phyloP scores from a whole-genome alignment of 1,140 invertebrate genomes.

The Subanguina moxae region DNA sequence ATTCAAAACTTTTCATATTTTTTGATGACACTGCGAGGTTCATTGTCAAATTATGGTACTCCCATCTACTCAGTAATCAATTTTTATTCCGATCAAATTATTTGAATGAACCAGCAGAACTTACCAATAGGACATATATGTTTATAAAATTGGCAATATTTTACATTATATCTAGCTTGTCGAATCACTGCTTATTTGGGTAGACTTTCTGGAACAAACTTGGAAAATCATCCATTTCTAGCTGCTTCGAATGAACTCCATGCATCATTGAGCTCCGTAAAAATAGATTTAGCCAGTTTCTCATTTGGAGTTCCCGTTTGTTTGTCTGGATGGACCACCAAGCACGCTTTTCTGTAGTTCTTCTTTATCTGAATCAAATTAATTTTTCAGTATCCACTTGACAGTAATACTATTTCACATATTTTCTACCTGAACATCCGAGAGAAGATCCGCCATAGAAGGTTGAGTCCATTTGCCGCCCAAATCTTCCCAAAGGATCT shows the following conservation, averaged over 20 bases:
- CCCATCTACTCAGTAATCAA: no score
- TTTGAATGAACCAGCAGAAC: no score
- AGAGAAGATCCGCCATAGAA: constrained; percentile 88
- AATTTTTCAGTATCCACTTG: neutral
- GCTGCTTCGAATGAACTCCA: constrained; percentile 85
- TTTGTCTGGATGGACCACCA: constrained; percentile 80
- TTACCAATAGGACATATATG: no score
- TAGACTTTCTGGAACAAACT: no score
- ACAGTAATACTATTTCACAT: neutral
- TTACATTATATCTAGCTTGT: no score
- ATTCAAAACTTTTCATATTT: no score
- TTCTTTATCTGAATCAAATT: constrained; percentile 69
- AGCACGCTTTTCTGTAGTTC: constrained; percentile 85
- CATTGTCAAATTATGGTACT: no score
- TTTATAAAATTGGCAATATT: no score
- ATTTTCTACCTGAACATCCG: constrained; percentile 62
- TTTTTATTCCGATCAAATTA: no score
- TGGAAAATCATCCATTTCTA: no score
- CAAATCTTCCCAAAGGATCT: constrained; percentile 86
- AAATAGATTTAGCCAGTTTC: constrained; percentile 82
- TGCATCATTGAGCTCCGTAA: constrained; percentile 97
- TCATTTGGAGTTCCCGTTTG: constrained; percentile 60
- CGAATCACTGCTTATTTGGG: no score
- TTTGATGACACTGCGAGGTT: no score
- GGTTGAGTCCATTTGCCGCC: constrained; percentile 75